Evolutionary conservation across 2,113 vertebrate genomes (phyloP).

Genomic region (Coturnix japonica): DNA sequence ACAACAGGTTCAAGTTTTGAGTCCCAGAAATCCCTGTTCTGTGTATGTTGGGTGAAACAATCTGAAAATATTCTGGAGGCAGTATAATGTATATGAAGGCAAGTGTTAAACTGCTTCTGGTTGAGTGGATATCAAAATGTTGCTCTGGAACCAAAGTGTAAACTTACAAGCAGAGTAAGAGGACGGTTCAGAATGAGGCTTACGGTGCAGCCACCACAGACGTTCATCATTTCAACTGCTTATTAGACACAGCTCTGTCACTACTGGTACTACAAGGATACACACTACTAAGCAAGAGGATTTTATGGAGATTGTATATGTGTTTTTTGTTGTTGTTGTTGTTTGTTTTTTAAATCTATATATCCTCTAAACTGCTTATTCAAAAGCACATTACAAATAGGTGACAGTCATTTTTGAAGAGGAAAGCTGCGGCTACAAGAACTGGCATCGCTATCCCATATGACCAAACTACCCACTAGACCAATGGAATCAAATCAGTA

Average conservation of each 20-base stretch:
- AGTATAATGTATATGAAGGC: neutral
- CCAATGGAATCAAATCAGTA: neutral
- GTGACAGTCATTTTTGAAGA: neutral
- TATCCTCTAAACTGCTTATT: neutral
- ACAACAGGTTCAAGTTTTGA: neutral
- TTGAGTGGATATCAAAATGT: neutral
- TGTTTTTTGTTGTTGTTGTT: too few species aligned
- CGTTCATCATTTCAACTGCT: neutral
- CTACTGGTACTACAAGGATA: neutral
- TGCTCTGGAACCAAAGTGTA: neutral
- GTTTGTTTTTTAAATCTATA: neutral
- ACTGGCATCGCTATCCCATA: accelerated
- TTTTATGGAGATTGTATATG: neutral
- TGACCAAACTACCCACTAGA: neutral
- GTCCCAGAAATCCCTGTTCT: neutral
- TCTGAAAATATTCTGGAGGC: neutral
- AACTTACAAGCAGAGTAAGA: neutral
- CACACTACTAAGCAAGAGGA: accelerated
- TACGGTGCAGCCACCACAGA: neutral
- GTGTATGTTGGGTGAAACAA: accelerated
- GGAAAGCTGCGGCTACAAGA: neutral
- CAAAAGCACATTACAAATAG: neutral
- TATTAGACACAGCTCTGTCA: neutral
- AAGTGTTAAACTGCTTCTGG: neutral
- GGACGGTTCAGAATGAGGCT: neutral